These are phyloP conservation scores for Paguma larvata DNA, from an alignment of 2,797 vertebrate species.

Conservation along the genomic window DNA sequence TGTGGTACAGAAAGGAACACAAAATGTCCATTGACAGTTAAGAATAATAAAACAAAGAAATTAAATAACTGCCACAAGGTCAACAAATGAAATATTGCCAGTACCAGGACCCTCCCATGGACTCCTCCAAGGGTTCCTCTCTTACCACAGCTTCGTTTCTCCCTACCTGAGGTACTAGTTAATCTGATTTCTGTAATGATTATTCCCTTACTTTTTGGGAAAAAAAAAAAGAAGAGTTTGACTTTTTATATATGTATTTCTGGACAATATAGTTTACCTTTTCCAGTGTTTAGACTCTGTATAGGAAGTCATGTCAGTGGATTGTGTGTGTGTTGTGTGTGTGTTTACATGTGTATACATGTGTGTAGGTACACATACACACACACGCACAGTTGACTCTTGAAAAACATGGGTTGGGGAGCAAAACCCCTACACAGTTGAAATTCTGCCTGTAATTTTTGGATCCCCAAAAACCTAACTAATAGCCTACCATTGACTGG, in stretches of 20 bases:
- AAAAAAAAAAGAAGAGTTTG: neutral
- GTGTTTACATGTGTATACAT: neutral
- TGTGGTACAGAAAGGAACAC: neutral
- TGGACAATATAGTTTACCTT: neutral
- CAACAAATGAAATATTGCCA: neutral
- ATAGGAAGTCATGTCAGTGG: neutral
- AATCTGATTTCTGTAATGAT: neutral
- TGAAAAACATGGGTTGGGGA: neutral
- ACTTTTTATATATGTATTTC: neutral
- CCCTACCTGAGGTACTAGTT: neutral
- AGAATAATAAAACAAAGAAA: neutral
- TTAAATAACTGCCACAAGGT: neutral
- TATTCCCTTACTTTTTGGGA: neutral
- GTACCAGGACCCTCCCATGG: neutral
- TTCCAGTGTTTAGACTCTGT: slow-evolving; percentile 4
- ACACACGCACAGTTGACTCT: neutral
- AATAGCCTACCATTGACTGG: neutral
- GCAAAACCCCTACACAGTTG: neutral
- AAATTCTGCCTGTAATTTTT: neutral
- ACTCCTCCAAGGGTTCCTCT: neutral
- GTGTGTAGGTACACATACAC: neutral
- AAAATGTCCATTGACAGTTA: neutral
- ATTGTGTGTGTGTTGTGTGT: neutral
- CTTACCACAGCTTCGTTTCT: neutral
- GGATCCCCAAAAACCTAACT: neutral